Conservation (phyloP, 2,888 invertebrate species). For the Smittia sp. region DNA sequence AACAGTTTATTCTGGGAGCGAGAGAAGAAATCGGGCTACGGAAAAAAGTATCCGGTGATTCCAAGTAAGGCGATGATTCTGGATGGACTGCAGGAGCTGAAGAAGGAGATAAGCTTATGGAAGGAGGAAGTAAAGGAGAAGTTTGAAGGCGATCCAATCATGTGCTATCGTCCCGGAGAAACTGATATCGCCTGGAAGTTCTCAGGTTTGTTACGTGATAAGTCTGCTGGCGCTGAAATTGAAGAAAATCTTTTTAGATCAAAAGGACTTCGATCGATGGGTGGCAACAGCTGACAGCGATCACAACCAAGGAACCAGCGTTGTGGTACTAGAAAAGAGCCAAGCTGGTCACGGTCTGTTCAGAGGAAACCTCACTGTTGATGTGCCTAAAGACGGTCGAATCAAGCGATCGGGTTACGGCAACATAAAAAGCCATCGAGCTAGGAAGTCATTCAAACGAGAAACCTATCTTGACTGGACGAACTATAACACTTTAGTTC, state of each 20-base stretch:
- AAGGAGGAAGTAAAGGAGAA: slow-evolving; percentile 65
- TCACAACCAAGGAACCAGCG: slow-evolving; percentile 75
- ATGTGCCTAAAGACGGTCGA: slow-evolving; percentile 76
- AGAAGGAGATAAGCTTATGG: slow-evolving; percentile 65
- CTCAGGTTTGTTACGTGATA: slow-evolving; percentile 41
- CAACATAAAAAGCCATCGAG: slow-evolving; percentile 67
- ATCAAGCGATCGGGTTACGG: slow-evolving; percentile 79
- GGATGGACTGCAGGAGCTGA: slow-evolving; percentile 65
- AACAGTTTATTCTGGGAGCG: slow-evolving; percentile 51
- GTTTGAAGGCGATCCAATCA: slow-evolving; percentile 61
- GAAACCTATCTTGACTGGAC: slow-evolving; percentile 70
- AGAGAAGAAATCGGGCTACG: slow-evolving; percentile 42
- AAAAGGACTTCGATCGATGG: slow-evolving; percentile 66
- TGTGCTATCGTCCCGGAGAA: slow-evolving; percentile 61
- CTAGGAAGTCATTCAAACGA: slow-evolving; percentile 77
- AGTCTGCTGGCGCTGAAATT: background rate
- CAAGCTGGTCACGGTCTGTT: slow-evolving; percentile 68
- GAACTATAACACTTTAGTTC: slow-evolving; percentile 61
- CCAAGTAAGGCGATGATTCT: slow-evolving; percentile 56
- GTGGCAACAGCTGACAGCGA: slow-evolving; percentile 75
- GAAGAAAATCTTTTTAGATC: slow-evolving; percentile 50
- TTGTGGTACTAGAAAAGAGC: slow-evolving; percentile 64
- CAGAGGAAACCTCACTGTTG: slow-evolving; percentile 66
- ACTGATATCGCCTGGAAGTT: slow-evolving; percentile 74
- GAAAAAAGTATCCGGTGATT: background rate